Evolutionary conservation across 2,113 vertebrate genomes (phyloP), one percentile per base, ranked within the genome.

Genomic region (Alligator sinensis): DNA sequence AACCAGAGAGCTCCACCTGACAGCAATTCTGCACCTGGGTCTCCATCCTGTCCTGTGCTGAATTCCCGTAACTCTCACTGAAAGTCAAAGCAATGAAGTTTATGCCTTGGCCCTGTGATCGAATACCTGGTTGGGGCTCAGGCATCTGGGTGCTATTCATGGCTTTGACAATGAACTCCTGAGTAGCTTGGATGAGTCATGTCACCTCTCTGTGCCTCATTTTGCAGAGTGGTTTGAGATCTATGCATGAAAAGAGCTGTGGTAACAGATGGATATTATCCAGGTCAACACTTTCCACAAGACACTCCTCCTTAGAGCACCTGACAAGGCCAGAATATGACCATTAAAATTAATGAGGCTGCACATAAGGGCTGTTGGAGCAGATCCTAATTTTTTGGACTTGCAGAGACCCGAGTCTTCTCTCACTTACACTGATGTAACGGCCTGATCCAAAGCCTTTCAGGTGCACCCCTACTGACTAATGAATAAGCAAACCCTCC

Each of bases 361-460:
- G 28, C 86, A 14, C n/a, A 0, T 1, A 79, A 82, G 59, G 21
- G 81, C 27, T 77, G 75, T 55, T 34, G 34, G 1, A 2, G 77
- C 57, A 77, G 74, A 87, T 24, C 3, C 81, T 3, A 4, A 59
- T 3, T 13, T 80, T 38, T 61, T 10, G 7, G 30, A 5, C 6
- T 18, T 4, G 57, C 9, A 60, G 4, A 0, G 2, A 8, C 4
- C 27, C 78, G 2, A 0, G 27, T 60, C 28, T 59, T 59, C 24
- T 27, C 24, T 64, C 57, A 24, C 64, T 11, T 77, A 11, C 28
- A 3, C 55, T 4, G 9, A 19, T 18, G 25, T 24, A 18, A 10
- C 9, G n/a, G n/a, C 66, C 66, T 70, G 66, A 70, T 70, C n/a
- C 18, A 70, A 70, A 70, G 18, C 68, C 30, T 12, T 47, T 47